Evolutionary conservation across 2,888 invertebrate genomes (phyloP).

Genomic region (Cephus rjabovi): DNA sequence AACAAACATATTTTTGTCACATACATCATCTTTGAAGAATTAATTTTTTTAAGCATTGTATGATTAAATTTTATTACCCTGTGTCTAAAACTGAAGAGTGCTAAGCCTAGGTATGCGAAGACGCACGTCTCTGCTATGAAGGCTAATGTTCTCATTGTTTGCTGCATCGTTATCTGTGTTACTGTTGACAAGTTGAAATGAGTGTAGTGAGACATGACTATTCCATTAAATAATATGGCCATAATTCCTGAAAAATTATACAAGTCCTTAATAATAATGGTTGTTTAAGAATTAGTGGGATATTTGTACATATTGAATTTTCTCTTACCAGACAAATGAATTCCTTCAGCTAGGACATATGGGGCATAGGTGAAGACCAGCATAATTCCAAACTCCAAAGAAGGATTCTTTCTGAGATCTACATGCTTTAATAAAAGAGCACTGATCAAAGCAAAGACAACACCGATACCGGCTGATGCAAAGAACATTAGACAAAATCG

Average conservation of each 20-base stretch:
- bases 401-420: slow-evolving; percentile 96
- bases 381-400: slow-evolving; percentile 98
- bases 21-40: background rate
- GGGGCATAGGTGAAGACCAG: slow-evolving; percentile 98
- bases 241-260: slow-evolving; percentile 83
- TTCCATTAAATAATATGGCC: slow-evolving; percentile 98
- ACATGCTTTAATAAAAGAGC: slow-evolving; percentile 94
- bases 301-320: background rate
- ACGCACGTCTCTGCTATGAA: slow-evolving; percentile 99
- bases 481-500: slow-evolving; percentile 98
- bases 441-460: slow-evolving; percentile 92
- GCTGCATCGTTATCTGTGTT: slow-evolving; percentile 99
- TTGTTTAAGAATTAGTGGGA: background rate
- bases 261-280: background rate
- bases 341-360: slow-evolving; percentile 97
- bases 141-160: slow-evolving; percentile 96
- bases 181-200: slow-evolving; percentile 98
- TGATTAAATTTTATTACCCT: slow-evolving; percentile 70
- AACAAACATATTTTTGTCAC: slow-evolving; percentile 8
- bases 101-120: slow-evolving; percentile 96
- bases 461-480: slow-evolving; percentile 97
- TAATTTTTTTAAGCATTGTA: background rate
- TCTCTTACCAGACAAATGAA: slow-evolving; percentile 85
- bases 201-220: slow-evolving; percentile 99
- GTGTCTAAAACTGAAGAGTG: slow-evolving; percentile 94